These are phyloP conservation scores for Thysanoteuthis rhombus DNA, from an alignment of 2,888 invertebrate genomes.

Conservation along the genomic window DNA sequence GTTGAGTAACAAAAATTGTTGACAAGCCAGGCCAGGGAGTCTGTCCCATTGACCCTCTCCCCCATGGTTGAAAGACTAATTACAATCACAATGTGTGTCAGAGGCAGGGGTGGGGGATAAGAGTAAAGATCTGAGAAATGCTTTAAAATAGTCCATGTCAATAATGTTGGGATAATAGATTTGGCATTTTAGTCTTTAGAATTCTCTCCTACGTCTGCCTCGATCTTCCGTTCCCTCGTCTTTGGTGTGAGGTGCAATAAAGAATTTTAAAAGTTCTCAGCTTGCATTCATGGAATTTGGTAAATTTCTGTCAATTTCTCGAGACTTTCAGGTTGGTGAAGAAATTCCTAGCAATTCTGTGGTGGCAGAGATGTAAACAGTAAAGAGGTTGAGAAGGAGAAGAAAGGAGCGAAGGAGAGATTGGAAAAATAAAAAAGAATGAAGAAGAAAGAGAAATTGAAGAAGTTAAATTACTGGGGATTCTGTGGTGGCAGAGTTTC, in stretches of 20 bases:
- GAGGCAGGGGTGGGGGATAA: neutral
- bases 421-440: neutral
- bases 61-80: neutral
- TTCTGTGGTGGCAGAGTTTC: no score
- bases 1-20: neutral
- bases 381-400: neutral
- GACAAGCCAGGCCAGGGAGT: neutral
- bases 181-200: neutral
- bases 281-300: neutral
- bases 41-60: neutral
- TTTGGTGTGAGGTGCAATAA: neutral
- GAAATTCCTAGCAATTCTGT: neutral
- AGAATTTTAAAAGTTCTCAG: neutral
- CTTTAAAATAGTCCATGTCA: neutral
- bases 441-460: neutral
- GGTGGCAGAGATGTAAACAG: neutral
- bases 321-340: neutral
- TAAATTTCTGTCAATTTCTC: neutral
- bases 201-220: neutral
- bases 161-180: neutral
- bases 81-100: neutral
- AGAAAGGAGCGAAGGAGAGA: neutral
- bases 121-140: neutral
- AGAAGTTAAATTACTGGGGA: neutral
- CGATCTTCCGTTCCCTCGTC: neutral